These are phyloP conservation scores for Staurois parvus DNA, from an alignment of 2,797 vertebrate species.

Conservation along the genomic window DNA sequence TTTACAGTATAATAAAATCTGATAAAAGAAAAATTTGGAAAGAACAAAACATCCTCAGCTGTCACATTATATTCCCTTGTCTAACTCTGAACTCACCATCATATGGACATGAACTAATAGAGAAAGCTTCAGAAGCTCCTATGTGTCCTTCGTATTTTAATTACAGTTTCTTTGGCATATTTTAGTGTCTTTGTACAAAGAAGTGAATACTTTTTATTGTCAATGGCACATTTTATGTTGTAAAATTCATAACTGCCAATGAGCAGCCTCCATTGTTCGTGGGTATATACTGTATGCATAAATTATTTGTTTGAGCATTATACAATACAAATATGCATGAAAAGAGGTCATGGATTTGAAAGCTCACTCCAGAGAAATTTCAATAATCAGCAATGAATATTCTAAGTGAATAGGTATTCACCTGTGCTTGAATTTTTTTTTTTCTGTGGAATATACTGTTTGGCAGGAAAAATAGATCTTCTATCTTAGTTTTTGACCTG, in stretches of 20 bases:
- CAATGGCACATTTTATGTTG: not conserved
- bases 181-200: conserved; percentile 2
- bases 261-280: not conserved
- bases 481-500: too few species aligned
- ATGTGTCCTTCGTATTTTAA: conserved; percentile 3
- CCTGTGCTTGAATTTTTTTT: too few species aligned
- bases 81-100: not conserved
- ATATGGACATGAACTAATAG: not conserved
- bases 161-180: not conserved
- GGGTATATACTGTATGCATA: not conserved
- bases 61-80: not conserved
- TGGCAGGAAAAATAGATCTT: too few species aligned
- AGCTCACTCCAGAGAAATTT: too few species aligned
- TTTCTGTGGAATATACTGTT: too few species aligned
- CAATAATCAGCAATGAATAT: too few species aligned
- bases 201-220: not conserved
- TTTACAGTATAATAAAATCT: not conserved
- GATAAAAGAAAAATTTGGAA: not conserved
- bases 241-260: not conserved
- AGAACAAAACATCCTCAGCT: conserved; percentile 4
- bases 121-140: not conserved
- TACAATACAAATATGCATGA: too few species aligned
- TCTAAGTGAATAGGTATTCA: too few species aligned
- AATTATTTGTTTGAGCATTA: not conserved
- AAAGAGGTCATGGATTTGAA: too few species aligned